Evolutionary conservation across 2,797 vertebrate genomes (phyloP), one percentile per base, ranked within the genome.

Genomic region (Poeciliopsis gracilis): DNA sequence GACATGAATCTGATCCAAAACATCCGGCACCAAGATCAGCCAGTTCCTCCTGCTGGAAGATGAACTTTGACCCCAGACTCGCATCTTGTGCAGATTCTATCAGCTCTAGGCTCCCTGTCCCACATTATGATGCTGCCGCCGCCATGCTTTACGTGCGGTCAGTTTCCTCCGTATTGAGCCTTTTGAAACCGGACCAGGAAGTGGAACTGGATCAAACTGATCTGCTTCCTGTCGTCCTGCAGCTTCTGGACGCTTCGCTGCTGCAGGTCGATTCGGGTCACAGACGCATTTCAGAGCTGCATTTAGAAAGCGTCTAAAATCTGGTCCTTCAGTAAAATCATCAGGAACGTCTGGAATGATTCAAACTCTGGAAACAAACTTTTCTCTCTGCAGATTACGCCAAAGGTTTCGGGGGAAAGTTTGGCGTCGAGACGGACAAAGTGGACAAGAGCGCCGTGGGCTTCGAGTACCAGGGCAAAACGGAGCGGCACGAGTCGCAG

Each of bases 381-480:
- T 51, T 20, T 23, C 20, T 51, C 49, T 51, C 8, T 0, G 51
- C 93, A 96, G 96, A 96, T 86, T 96, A 96, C 10, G 59, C 93
- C 9, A 96, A 95, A 38, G 96, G 96, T 72, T 96, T 96, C 0
- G 96, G 96, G 0, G 96, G 96, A 0, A 96, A 96, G 80, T 96
- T 90, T 23, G 95, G 95, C 0, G 96, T 99, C 0, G 97, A 99
- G 91, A 96, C 96, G 0, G 98, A 99, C 95, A 97, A 97, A 2
- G 97, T 99, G 94, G 98, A 98, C 95, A 98, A 97, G 93, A 98
- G 97, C 1, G 98, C 97, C 0, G 86, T 98, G 87, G 97, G 97
- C 82, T 99, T 98, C 41, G 98, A 98, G 93, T 98, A 98, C 94
- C 96, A 97, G 93, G 96, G 96, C 59, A 98, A 97, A 92, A 98